These are phyloP conservation scores for Paracanthobrama guichenoti DNA, from an alignment of 2,113 vertebrate genomes.

Conservation along the genomic window DNA sequence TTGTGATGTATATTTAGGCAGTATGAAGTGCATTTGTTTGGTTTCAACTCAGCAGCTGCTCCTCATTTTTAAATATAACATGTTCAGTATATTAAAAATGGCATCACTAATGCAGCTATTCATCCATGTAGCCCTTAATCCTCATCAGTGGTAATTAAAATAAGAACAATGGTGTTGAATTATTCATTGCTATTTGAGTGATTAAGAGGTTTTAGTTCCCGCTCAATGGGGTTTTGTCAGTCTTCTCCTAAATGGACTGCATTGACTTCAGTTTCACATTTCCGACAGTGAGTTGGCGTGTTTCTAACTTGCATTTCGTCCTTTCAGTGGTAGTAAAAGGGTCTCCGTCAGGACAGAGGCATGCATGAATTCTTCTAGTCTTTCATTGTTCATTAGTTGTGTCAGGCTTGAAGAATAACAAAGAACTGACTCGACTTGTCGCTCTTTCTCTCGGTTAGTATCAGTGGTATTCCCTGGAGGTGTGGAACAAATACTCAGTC, in stretches of 20 bases:
- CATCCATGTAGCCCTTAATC: conserved; percentile 32
- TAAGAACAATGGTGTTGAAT: conserved; percentile 37
- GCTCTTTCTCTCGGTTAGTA: neutral
- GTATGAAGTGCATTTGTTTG: neutral
- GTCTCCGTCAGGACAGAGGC: conserved; percentile 9
- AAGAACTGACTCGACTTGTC: neutral
- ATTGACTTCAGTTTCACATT: conserved; percentile 24
- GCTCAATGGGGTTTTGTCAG: conserved; percentile 5
- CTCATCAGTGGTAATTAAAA: conserved; percentile 42
- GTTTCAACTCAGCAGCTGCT: neutral
- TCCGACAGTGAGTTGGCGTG: neutral
- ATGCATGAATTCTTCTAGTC: neutral
- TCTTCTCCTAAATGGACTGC: conserved; percentile 32
- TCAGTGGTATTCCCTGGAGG: conserved; percentile 22
- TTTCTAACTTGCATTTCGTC: neutral
- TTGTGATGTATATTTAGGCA: neutral
- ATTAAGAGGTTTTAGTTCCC: conserved; percentile 25
- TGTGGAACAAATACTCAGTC: conserved; percentile 11
- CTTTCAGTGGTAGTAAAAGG: conserved; percentile 18
- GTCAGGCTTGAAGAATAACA: neutral
- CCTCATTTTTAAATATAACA: conserved; percentile 11
- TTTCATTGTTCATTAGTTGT: conserved; percentile 12
- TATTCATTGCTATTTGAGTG: conserved; percentile 34
- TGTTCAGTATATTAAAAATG: conserved; percentile 24
- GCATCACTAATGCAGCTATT: conserved; percentile 33